Percentiles rank a stretch among this genome's conserved stretches.
Conservation (phyloP, 2,888 invertebrate species). For the Agonopterix arenella region DNA sequence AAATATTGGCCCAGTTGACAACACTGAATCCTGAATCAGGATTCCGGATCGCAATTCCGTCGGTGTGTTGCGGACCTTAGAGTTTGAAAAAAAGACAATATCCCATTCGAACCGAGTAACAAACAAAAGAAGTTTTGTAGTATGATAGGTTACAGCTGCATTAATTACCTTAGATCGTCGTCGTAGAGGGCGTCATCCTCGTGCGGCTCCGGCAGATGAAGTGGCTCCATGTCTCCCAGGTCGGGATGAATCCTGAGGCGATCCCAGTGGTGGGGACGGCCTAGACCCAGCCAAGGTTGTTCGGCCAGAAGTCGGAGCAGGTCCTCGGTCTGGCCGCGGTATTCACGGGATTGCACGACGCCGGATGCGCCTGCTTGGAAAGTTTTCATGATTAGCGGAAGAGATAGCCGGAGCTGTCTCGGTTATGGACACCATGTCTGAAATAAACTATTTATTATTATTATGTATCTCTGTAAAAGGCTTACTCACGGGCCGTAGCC, state of each 20-base stretch:
- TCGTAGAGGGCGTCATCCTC: constrained; percentile 7
- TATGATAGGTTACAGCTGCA: no score
- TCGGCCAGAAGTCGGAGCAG: constrained; percentile 45
- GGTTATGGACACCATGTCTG: no score
- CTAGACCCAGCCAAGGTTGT: constrained; percentile 30
- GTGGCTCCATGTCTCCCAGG: constrained; percentile 20
- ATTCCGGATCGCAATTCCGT: no score
- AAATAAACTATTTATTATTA: no score
- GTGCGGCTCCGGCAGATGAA: neutral
- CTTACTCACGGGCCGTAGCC: no score
- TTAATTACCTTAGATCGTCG: constrained; percentile 12
- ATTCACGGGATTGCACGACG: constrained; percentile 33
- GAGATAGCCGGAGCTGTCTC: neutral
- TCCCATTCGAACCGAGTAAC: no score
- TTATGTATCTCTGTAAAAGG: no score
- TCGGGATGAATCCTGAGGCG: constrained; percentile 26
- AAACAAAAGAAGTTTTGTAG: no score
- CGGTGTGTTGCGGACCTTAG: no score
- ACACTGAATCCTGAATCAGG: no score
- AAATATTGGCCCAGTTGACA: no score
- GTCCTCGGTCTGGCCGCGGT: constrained; percentile 41
- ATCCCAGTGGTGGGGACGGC: constrained; percentile 36
- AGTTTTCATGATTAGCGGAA: neutral
- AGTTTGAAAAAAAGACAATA: no score
- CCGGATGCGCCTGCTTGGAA: constrained; percentile 31